A percentile compares a stretch with the other conserved stretches of the same genome.
These are phyloP conservation scores for Drosophila putrida DNA, from an alignment of 2,888 invertebrate species.

Conservation along the genomic window DNA sequence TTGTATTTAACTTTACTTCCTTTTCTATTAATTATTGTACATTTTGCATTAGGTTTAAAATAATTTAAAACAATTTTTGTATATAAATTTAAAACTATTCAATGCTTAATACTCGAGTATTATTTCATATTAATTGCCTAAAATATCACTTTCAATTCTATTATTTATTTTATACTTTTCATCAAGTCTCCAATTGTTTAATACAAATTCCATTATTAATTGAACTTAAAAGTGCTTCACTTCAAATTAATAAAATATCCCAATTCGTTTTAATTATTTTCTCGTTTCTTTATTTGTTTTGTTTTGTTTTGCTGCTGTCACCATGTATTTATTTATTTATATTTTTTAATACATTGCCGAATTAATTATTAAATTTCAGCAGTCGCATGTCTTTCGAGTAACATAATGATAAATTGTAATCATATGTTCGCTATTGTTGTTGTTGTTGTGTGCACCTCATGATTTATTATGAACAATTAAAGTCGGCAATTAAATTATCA, in stretches of 20 bases:
- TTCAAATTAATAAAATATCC: neutral
- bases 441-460: slow-evolving; percentile 3
- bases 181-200: too few relatives aligned
- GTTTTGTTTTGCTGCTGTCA: slow-evolving; percentile 1
- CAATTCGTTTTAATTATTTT: slow-evolving; percentile 10
- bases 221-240: neutral
- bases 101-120: too few relatives aligned
- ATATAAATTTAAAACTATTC: too few relatives aligned
- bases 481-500: slow-evolving; percentile 30
- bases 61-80: too few relatives aligned
- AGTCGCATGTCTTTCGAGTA: slow-evolving; percentile 7
- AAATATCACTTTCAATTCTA: too few relatives aligned
- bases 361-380: slow-evolving; percentile 20
- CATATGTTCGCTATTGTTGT: slow-evolving; percentile 1
- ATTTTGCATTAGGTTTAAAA: too few relatives aligned
- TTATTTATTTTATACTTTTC: too few relatives aligned
- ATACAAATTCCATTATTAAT: neutral
- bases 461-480: slow-evolving; percentile 30
- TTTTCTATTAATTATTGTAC: too few relatives aligned
- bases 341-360: slow-evolving; percentile 12
- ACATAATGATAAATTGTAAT: slow-evolving; percentile 19
- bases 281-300: too few relatives aligned
- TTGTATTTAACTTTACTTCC: too few relatives aligned
- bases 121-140: too few relatives aligned
- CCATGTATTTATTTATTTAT: slow-evolving; percentile 1